Evolutionary conservation across 2,113 vertebrate genomes (phyloP).

Genomic region (Siphamia tubifer): DNA sequence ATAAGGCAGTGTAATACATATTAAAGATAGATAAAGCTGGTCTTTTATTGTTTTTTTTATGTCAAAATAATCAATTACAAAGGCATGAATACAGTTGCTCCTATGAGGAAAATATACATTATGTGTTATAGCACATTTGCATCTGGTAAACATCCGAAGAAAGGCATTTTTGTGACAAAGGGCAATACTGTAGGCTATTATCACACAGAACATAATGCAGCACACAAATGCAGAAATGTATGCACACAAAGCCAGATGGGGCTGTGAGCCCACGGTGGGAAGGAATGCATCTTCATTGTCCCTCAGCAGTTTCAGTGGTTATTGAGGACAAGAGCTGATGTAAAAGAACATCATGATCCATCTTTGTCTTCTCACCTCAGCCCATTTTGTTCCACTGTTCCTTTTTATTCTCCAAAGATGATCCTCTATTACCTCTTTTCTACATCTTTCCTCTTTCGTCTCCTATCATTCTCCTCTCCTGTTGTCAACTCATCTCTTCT

Average conservation of each 20-base stretch:
- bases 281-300: conserved; percentile 58
- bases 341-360: conserved; percentile 37
- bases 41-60: conserved; percentile 15
- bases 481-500: not conserved
- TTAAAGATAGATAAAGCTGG: not conserved
- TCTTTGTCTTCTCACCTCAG: conserved; percentile 38
- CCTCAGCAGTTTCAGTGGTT: conserved; percentile 54
- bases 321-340: conserved; percentile 50
- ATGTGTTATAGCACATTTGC: conserved; percentile 35
- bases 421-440: not conserved
- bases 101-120: conserved; percentile 41
- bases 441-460: conserved; percentile 9
- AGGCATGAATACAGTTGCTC: conserved; percentile 23
- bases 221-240: conserved; percentile 56
- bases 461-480: conserved; percentile 16
- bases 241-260: conserved; percentile 66
- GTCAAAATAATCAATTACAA: too few relatives aligned
- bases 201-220: conserved; percentile 55
- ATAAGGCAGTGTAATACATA: too few relatives aligned
- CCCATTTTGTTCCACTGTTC: not conserved
- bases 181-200: conserved; percentile 56
- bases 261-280: conserved; percentile 48
- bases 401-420: conserved; percentile 22
- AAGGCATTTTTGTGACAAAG: conserved; percentile 46
- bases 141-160: conserved; percentile 53